These are phyloP conservation scores for Drosophila ohnishii DNA, from an alignment of 1,140 invertebrate genomes.

Conservation along the genomic window DNA sequence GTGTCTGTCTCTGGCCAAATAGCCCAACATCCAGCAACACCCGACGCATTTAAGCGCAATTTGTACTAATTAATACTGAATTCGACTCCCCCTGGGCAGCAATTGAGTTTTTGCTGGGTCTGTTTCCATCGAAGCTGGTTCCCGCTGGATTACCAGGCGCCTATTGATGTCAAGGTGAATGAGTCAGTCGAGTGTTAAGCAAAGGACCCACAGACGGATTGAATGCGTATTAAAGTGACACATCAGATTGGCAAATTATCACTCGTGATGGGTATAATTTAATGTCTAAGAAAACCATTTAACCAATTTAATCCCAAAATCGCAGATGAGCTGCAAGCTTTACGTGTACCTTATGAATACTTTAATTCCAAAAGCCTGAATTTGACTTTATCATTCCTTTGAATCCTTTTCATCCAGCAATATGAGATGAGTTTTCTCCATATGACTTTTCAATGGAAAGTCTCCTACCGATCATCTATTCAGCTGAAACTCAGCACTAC, in stretches of 20 bases:
- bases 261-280: too few species aligned
- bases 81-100: slow-evolving; percentile 38
- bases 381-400: neutral
- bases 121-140: slow-evolving; percentile 6
- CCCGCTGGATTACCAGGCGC: slow-evolving; percentile 3
- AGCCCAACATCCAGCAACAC: slow-evolving; percentile 23
- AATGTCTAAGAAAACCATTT: too few species aligned
- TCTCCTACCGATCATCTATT: neutral
- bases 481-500: neutral
- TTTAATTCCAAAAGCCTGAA: neutral
- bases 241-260: slow-evolving; percentile 3
- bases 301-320: neutral
- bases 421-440: too few species aligned
- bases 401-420: neutral
- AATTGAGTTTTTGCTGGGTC: slow-evolving; percentile 20
- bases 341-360: neutral
- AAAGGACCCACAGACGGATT: neutral
- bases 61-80: slow-evolving; percentile 72
- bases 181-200: slow-evolving; percentile 28
- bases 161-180: slow-evolving; percentile 46
- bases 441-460: slow-evolving; percentile 1
- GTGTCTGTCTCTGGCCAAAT: slow-evolving; percentile 39
- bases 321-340: neutral
- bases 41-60: slow-evolving; percentile 63
- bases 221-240: slow-evolving; percentile 18